These are phyloP conservation scores for Zeus faber DNA, from an alignment of 2,113 vertebrate species.

Conservation along the genomic window DNA sequence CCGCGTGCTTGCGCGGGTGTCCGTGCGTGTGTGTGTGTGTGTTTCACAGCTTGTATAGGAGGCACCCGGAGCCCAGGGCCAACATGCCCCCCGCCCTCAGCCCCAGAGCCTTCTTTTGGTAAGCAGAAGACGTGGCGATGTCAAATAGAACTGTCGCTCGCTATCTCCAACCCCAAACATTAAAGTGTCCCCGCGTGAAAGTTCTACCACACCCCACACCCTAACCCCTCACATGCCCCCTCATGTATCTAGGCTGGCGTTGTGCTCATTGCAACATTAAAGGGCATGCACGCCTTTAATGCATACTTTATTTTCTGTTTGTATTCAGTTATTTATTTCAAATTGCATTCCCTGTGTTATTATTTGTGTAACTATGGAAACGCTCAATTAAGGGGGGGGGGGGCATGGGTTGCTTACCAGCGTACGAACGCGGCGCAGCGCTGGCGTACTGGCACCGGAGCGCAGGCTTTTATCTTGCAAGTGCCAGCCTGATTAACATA, in stretches of 20 bases:
- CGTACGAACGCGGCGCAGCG: too few relatives aligned
- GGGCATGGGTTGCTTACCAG: not conserved
- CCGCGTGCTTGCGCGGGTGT: too few relatives aligned
- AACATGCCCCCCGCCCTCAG: slow-evolving; percentile 12
- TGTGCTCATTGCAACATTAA: too few relatives aligned
- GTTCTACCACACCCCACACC: too few relatives aligned
- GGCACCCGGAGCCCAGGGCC: too few relatives aligned
- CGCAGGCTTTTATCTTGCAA: slow-evolving; percentile 33
- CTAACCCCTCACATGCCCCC: too few relatives aligned
- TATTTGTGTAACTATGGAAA: slow-evolving; percentile 46
- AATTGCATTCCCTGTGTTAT: too few relatives aligned
- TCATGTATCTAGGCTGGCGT: too few relatives aligned
- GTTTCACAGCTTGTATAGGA: too few relatives aligned
- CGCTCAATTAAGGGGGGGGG: slow-evolving; percentile 35
- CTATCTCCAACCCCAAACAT: slow-evolving; percentile 31
- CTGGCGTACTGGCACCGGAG: not conserved
- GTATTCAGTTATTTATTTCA: slow-evolving; percentile 18
- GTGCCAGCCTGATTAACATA: slow-evolving; percentile 60
- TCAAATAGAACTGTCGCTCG: slow-evolving; percentile 35
- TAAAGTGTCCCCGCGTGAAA: slow-evolving; percentile 18
- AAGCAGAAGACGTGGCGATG: slow-evolving; percentile 29
- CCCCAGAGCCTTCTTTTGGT: slow-evolving; percentile 17
- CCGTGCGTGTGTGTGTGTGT: too few relatives aligned
- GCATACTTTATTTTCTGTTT: slow-evolving; percentile 37
- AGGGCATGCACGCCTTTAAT: slow-evolving; percentile 21